These are phyloP conservation scores for Austrolebias charrua DNA, from an alignment of 2,797 vertebrate species.

Conservation along the genomic window DNA sequence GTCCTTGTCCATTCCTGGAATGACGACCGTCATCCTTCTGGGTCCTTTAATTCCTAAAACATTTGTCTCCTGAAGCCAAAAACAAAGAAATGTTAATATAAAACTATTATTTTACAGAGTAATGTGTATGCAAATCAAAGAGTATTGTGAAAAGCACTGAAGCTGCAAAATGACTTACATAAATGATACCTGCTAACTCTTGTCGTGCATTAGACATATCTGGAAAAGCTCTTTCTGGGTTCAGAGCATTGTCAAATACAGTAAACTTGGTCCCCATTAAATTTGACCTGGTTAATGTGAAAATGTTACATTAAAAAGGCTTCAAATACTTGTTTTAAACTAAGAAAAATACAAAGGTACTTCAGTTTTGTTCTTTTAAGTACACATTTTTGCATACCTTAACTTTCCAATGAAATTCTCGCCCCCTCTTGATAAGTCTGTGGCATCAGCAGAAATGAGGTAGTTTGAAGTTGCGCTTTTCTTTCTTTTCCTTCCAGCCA, in stretches of 20 bases:
- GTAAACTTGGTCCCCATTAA: constrained; percentile 98
- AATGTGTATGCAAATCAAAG: neutral
- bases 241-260: constrained; percentile 91
- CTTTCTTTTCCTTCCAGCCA: constrained; percentile 95
- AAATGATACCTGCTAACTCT: constrained; percentile 92
- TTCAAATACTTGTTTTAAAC: neutral
- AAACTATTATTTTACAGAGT: neutral
- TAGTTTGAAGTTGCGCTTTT: constrained; percentile 97
- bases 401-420: constrained; percentile 95
- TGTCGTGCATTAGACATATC: constrained; percentile 92
- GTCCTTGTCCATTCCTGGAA: constrained; percentile 92
- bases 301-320: neutral
- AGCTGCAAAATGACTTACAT: constrained; percentile 79
- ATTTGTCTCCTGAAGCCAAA: constrained; percentile 88
- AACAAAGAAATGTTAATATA: constrained; percentile 17
- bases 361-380: too few relatives aligned
- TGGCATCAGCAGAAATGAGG: constrained; percentile 94
- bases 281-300: constrained; percentile 85
- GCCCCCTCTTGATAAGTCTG: constrained; percentile 91
- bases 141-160: fast-evolving
- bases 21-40: constrained; percentile 90
- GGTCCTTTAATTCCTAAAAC: constrained; percentile 97
- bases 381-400: constrained; percentile 75
- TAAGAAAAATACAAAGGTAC: too few relatives aligned
- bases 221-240: constrained; percentile 86